Percentiles rank a stretch among this genome's conserved stretches.
Conservation (phyloP, 2,113 vertebrate genomes). For the Pagrus major region DNA sequence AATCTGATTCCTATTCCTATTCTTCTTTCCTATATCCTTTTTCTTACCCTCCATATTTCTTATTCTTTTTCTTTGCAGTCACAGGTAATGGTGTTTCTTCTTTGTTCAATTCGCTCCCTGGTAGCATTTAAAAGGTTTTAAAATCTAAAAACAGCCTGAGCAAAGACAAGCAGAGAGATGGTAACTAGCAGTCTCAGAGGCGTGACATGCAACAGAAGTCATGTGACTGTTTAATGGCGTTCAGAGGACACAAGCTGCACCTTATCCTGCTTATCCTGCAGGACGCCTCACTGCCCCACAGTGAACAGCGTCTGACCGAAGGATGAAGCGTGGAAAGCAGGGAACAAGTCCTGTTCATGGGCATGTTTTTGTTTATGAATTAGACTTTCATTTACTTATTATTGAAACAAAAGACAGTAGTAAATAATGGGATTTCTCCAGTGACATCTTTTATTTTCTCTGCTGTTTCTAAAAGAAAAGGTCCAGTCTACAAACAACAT, state of each 20-base stretch:
- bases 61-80: not conserved
- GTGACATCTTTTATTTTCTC: not conserved
- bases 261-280: slow-evolving; percentile 23
- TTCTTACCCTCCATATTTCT: not conserved
- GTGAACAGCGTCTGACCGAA: not conserved
- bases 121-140: not conserved
- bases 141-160: not conserved
- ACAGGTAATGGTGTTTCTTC: not conserved
- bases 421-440: not conserved
- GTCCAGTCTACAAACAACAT: not conserved
- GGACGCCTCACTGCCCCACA: not conserved
- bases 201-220: slow-evolving; percentile 5
- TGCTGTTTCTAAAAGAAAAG: slow-evolving; percentile 3
- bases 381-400: not conserved
- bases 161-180: not conserved
- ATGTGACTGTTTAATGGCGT: slow-evolving; percentile 29
- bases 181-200: not conserved
- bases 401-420: not conserved
- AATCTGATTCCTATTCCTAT: no score
- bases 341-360: not conserved
- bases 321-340: slow-evolving; percentile 1
- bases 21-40: not conserved
- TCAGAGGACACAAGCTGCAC: slow-evolving; percentile 34
- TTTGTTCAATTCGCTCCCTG: not conserved
- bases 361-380: not conserved